A percentile compares a stretch with the other conserved stretches of the same genome.
Conservation (phyloP, 2,888 invertebrate species). For the Lithophane leautieri region DNA sequence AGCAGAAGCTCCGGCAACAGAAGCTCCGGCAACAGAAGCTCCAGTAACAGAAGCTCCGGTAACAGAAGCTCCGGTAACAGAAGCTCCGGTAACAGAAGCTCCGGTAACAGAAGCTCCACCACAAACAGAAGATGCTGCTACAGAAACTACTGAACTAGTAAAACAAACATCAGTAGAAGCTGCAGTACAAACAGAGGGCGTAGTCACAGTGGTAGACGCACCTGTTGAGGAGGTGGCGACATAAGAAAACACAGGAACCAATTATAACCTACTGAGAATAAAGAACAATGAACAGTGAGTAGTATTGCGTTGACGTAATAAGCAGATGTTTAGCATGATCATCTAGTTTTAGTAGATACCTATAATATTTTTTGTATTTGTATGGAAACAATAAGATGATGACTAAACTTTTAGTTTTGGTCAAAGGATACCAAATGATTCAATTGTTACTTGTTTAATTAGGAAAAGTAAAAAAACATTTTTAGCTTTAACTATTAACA, state of each 20-base stretch:
- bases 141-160: background rate
- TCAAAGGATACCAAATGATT: background rate
- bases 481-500: no score
- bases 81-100: background rate
- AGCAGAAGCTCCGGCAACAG: background rate
- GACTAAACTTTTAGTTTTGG: background rate
- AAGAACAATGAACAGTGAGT: background rate
- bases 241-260: background rate
- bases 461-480: background rate
- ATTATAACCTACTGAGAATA: slow-evolving; percentile 1
- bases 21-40: background rate
- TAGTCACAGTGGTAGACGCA: background rate
- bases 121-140: background rate
- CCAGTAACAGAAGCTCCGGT: no score
- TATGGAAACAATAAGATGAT: background rate
- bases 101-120: background rate
- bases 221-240: background rate
- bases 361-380: background rate
- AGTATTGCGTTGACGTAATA: background rate
- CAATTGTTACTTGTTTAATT: background rate
- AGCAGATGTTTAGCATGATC: background rate
- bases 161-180: background rate
- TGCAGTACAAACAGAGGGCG: background rate
- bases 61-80: background rate
- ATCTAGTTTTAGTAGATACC: background rate